Conservation (phyloP, 2,113 vertebrate species). For the Festucalex cinctus region DNA sequence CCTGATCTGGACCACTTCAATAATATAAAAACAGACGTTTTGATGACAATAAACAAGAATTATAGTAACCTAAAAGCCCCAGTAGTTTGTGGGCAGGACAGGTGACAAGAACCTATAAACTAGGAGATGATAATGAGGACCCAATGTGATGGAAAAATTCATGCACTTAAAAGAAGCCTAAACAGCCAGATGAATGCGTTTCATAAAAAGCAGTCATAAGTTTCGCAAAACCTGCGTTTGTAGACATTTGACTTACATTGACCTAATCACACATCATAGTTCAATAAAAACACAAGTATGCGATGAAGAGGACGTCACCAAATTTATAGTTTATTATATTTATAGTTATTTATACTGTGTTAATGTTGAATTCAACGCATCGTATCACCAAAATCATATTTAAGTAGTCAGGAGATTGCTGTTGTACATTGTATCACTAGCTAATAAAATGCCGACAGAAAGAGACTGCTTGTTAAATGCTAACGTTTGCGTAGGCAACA, state of each 20-base stretch:
- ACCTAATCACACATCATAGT: neutral
- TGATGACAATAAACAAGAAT: neutral
- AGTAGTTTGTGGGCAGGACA: neutral
- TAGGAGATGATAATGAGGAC: neutral
- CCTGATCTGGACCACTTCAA: neutral
- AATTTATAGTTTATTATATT: no score
- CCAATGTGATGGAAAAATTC: neutral
- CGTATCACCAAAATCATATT: neutral
- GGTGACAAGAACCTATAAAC: neutral
- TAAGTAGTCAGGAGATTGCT: neutral
- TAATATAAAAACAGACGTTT: neutral
- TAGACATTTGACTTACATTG: neutral
- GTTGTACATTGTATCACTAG: neutral
- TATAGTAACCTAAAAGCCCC: neutral
- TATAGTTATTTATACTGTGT: no score
- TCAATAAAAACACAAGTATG: neutral
- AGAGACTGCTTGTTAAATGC: slow-evolving; percentile 2
- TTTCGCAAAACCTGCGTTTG: neutral
- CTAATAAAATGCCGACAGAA: neutral
- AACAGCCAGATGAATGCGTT: neutral
- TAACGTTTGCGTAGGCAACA: slow-evolving; percentile 30
- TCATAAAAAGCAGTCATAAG: no score
- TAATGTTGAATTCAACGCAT: neutral
- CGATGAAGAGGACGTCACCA: neutral
- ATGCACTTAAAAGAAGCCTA: neutral